Percentiles rank a stretch among this genome's conserved stretches.
Evolutionary conservation across 2,888 invertebrate genomes (phyloP).

Genomic region (Abrostola tripartita): DNA sequence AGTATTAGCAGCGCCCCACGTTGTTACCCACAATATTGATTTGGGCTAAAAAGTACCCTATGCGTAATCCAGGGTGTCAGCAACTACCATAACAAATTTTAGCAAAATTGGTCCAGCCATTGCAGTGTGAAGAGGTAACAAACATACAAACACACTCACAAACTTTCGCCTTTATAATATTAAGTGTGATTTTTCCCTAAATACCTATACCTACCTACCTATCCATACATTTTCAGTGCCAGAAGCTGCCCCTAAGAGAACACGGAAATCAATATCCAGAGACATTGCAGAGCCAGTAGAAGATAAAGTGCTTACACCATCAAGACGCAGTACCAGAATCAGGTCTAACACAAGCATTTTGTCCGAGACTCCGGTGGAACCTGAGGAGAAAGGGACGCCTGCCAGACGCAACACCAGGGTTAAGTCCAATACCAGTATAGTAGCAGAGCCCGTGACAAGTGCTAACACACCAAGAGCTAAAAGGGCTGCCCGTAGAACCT

Average conservation of each 20-base stretch:
- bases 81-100: too few species aligned
- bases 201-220: not conserved
- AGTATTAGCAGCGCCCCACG: too few species aligned
- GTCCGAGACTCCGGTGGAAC: conserved; percentile 64
- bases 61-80: too few species aligned
- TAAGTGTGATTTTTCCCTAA: too few species aligned
- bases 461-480: conserved; percentile 80
- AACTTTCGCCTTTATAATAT: too few species aligned
- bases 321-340: conserved; percentile 75
- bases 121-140: too few species aligned
- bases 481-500: conserved; percentile 76
- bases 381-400: conserved; percentile 67
- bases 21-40: too few species aligned
- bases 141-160: too few species aligned
- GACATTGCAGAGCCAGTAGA: conserved; percentile 67
- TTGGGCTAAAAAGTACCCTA: too few species aligned
- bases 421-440: conserved; percentile 63
- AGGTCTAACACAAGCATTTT: conserved; percentile 76
- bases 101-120: too few species aligned
- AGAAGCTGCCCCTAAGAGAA: conserved; percentile 64
- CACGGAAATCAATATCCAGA: conserved; percentile 66
- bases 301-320: conserved; percentile 72
- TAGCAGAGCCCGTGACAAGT: conserved; percentile 68
- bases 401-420: conserved; percentile 70
- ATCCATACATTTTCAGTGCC: conserved; percentile 53